Evolutionary conservation across 1,140 invertebrate genomes (phyloP).

Genomic region (Penaeus chinensis): DNA sequence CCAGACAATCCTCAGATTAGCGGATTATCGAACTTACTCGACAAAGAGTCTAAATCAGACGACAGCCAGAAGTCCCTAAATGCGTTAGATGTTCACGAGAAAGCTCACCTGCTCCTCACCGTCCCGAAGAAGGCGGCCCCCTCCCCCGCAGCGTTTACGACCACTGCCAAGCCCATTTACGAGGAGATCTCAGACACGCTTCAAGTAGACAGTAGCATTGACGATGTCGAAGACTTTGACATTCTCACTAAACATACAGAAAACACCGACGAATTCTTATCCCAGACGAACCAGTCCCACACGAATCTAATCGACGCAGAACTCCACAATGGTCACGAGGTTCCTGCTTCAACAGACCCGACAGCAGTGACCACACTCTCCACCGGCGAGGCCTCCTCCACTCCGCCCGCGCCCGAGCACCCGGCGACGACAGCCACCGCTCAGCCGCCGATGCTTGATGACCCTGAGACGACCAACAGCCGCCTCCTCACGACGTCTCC

Average conservation of each 20-base stretch:
- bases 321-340: neutral
- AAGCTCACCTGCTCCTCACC: neutral
- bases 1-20: too few relatives aligned
- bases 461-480: too few relatives aligned
- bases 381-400: neutral
- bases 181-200: constrained; percentile 48
- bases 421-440: too few relatives aligned
- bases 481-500: too few relatives aligned
- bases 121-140: too few relatives aligned
- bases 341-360: neutral
- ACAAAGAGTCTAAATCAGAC: constrained; percentile 21
- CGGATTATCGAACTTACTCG: neutral
- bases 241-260: constrained; percentile 34
- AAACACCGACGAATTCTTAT: constrained; percentile 36
- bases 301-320: constrained; percentile 43
- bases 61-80: constrained; percentile 27
- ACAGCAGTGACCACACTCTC: neutral
- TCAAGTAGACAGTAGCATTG: constrained; percentile 46
- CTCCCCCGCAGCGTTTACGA: neutral
- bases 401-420: too few relatives aligned
- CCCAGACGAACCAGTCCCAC: constrained; percentile 38
- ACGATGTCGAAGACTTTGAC: constrained; percentile 50
- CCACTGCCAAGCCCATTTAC: constrained; percentile 43
- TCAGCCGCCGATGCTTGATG: too few relatives aligned
- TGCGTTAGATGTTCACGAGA: constrained; percentile 20